Evolutionary conservation across 2,888 invertebrate species (phyloP).

Genomic region (Hoplodrina ambigua): DNA sequence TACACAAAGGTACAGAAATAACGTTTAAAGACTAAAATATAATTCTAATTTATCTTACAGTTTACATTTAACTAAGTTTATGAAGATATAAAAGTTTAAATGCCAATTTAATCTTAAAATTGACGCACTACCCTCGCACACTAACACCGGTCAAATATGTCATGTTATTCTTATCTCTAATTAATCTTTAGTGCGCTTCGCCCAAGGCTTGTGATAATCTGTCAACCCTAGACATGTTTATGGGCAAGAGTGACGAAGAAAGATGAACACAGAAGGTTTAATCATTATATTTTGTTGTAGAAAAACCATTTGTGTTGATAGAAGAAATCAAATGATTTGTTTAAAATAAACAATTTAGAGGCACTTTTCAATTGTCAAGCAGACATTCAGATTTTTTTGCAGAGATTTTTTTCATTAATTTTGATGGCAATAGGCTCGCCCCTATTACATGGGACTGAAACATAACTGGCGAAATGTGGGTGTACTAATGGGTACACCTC

Average conservation of each 20-base stretch:
- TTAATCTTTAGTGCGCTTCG: conserved; percentile 45
- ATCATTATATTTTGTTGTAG: not conserved
- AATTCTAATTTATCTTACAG: too few relatives aligned
- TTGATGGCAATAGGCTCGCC: too few relatives aligned
- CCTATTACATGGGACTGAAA: too few relatives aligned
- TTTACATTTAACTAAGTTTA: not conserved
- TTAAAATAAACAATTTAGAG: too few relatives aligned
- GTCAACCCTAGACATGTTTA: conserved; percentile 47
- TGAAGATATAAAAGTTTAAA: not conserved
- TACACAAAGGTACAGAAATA: too few relatives aligned
- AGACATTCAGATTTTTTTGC: too few relatives aligned
- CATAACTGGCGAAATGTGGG: too few relatives aligned
- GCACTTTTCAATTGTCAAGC: too few relatives aligned
- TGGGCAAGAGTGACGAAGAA: not conserved
- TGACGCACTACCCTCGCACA: not conserved
- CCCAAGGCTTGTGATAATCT: conserved; percentile 31
- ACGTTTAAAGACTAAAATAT: too few relatives aligned
- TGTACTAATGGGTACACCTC: too few relatives aligned
- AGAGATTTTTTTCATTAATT: too few relatives aligned
- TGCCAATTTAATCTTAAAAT: conserved; percentile 11
- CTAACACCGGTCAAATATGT: conserved; percentile 7
- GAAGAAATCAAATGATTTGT: not conserved
- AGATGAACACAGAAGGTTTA: conserved; percentile 22
- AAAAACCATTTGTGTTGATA: not conserved
- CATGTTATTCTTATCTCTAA: conserved; percentile 47